Percentiles rank a stretch among this genome's conserved stretches.
Evolutionary conservation across 2,797 vertebrate genomes (phyloP).

Genomic region (Dermochelys coriacea): DNA sequence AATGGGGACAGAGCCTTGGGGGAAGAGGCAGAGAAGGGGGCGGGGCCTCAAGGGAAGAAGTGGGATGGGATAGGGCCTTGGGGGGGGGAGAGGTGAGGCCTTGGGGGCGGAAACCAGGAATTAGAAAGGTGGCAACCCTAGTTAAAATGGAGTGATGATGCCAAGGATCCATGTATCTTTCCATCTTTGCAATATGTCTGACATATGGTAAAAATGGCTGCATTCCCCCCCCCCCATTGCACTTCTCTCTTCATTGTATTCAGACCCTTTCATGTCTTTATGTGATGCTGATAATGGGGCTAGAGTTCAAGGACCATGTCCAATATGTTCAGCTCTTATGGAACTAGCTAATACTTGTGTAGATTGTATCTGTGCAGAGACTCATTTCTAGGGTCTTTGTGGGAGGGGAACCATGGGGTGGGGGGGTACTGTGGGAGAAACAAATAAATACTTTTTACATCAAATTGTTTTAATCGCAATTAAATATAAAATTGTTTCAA

Average conservation of each 20-base stretch:
- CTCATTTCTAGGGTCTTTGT: background rate
- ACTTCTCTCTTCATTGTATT: background rate
- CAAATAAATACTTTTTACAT: background rate
- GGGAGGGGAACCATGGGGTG: background rate
- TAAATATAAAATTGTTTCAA: background rate
- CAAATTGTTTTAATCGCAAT: background rate
- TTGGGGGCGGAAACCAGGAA: too few species aligned
- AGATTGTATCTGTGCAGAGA: background rate
- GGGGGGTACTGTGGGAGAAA: background rate
- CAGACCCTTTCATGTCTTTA: accelerated
- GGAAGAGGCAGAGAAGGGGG: too few species aligned
- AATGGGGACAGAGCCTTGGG: too few species aligned
- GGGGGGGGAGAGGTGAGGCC: too few species aligned
- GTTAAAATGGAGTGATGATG: background rate
- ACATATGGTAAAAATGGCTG: background rate
- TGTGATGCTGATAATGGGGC: accelerated
- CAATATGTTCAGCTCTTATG: background rate
- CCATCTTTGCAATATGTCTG: background rate
- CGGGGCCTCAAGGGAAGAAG: too few species aligned
- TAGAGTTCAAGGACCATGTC: background rate
- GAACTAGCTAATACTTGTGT: background rate
- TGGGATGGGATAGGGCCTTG: too few species aligned
- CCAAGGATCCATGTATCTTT: background rate
- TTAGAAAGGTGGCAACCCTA: too few species aligned
- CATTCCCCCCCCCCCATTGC: too few species aligned